Conservation (phyloP, 2,888 invertebrate species). For the Erebia ligea region DNA sequence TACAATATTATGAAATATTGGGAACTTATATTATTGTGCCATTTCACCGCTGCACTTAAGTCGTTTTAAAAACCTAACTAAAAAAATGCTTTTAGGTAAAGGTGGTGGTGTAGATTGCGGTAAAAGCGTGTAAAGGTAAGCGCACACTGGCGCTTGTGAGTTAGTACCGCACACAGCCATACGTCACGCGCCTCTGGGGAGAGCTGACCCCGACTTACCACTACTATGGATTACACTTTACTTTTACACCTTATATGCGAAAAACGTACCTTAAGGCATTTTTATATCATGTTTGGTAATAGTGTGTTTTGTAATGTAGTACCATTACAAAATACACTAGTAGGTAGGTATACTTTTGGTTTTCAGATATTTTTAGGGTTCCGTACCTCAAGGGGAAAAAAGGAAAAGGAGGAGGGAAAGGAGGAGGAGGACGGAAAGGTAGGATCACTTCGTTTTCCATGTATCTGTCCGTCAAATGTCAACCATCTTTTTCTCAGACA, state of each 20-base stretch:
- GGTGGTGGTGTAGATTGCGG: background rate
- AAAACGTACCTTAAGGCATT: too few relatives aligned
- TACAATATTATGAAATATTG: too few relatives aligned
- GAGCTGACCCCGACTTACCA: conserved; percentile 39
- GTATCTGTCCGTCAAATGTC: too few relatives aligned
- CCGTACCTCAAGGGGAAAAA: too few relatives aligned
- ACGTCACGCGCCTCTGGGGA: conserved; percentile 54
- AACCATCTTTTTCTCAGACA: too few relatives aligned
- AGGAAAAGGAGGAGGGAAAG: too few relatives aligned
- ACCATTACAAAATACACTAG: too few relatives aligned
- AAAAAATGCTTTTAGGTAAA: background rate
- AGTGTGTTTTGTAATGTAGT: too few relatives aligned
- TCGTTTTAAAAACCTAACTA: background rate
- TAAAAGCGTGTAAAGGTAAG: conserved; percentile 43
- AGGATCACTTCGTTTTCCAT: too few relatives aligned
- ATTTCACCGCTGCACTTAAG: background rate
- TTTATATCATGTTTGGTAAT: background rate
- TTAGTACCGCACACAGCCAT: conserved; percentile 51
- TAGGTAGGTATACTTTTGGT: too few relatives aligned
- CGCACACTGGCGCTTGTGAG: conserved; percentile 47
- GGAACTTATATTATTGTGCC: background rate
- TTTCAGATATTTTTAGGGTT: too few relatives aligned
- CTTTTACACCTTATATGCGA: background rate
- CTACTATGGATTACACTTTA: conserved; percentile 27
- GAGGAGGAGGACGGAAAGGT: too few relatives aligned